Base-by-base conservation (phyloP, 1,140 invertebrate species). In the Platyura marginata region DNA sequence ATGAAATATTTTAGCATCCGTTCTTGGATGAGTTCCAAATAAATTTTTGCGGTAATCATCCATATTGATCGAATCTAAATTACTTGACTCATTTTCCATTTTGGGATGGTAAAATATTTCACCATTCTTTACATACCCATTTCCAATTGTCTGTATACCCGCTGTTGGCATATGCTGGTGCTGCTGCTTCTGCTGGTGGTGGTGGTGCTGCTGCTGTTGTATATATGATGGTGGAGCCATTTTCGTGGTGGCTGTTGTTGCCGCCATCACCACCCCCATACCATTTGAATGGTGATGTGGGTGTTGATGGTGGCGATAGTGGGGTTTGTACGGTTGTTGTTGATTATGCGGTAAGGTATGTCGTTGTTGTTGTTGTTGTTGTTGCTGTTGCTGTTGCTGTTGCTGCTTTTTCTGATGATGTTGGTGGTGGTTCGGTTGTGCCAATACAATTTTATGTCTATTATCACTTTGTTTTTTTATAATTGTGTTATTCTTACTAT, bases 31-130 rank as follows among this genome's bases (percentile, higher is more conserved):
- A 0, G 49, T 54, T 29, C 57, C 58, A 39, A 61, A 61, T 4
- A 57, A 48, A 47, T 57, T 60, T 47, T 58, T 58, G 13, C 58
- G 55, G 46, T 60, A 60, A 46, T 60, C 58, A 32, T 60, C 53
- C n/a, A 18, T 18, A 38, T 18, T 38, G 36, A 38, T 20, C 18
- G 36, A 38, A 38, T 38, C 36, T 10, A 29, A 29, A 29, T 29
- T 29, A 13, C 25, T 29, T 29, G 25, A 6, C 6, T 29, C 25
- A 29, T 29, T 29, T 29, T 29, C 25, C 25, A 29, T 8, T 29
- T 29, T 13, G 13, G 25, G 25, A 29, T 29, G 25, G 25, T 29
- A 29, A 13, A 29, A 29, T 29, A 29, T 29, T 29, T 29, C 25
- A 29, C 25, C 25, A 29, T 6, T 29, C 25, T 29, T 29, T 29